Evolutionary conservation across 2,113 vertebrate species (phyloP).

Genomic region (Peucedramus taeniatus): DNA sequence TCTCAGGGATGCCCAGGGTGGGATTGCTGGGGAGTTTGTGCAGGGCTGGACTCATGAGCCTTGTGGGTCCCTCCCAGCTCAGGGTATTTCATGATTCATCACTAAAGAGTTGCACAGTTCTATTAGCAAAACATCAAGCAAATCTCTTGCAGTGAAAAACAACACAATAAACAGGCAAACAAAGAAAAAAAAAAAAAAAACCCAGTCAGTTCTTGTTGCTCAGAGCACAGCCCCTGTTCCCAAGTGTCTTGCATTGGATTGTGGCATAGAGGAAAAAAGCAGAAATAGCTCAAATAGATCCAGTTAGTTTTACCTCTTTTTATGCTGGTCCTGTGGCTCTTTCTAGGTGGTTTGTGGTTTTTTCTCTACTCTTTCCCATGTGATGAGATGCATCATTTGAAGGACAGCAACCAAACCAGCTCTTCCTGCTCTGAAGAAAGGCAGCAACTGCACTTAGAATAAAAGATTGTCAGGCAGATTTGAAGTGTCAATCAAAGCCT

Average conservation of each 20-base stretch:
- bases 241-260: neutral
- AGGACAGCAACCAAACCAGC: conserved; percentile 28
- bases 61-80: neutral
- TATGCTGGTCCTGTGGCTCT: neutral
- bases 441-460: conserved; percentile 18
- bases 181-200: neutral
- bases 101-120: neutral
- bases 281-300: neutral
- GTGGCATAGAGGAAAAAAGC: neutral
- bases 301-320: conserved; percentile 10
- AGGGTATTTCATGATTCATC: neutral
- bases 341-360: neutral
- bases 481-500: conserved; percentile 45
- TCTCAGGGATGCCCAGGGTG: neutral
- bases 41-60: neutral
- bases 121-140: neutral
- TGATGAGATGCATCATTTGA: conserved; percentile 23
- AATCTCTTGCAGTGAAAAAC: neutral
- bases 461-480: conserved; percentile 47
- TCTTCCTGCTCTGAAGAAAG: conserved; percentile 26
- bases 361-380: neutral
- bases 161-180: neutral
- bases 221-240: neutral
- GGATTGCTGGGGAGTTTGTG: neutral
- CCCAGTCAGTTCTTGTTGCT: neutral